A percentile compares a stretch with the other conserved stretches of the same genome.
These are phyloP conservation scores for Macrosoma leucophasiata DNA, from an alignment of 2,888 invertebrate species.

Conservation along the genomic window DNA sequence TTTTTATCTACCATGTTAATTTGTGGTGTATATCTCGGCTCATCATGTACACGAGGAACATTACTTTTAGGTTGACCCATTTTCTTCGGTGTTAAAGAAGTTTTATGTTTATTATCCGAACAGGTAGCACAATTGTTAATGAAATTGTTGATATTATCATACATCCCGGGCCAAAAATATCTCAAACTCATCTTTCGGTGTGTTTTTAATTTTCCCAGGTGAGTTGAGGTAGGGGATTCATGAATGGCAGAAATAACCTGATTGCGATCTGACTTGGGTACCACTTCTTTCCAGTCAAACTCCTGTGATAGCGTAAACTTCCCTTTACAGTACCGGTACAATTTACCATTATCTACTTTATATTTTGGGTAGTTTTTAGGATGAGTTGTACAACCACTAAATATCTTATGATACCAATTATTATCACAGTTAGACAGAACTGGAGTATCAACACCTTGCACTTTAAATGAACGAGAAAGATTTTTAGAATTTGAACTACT, in stretches of 20 bases:
- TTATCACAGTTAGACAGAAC: conserved; percentile 1
- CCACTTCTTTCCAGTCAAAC: not conserved
- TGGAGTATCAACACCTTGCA: not conserved
- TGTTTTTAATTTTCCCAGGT: conserved; percentile 6
- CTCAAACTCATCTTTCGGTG: not conserved
- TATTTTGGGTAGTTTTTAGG: not conserved
- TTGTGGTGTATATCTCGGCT: not conserved
- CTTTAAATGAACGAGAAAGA: conserved; percentile 4
- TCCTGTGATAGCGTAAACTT: not conserved
- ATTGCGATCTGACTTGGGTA: not conserved
- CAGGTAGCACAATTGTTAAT: not conserved
- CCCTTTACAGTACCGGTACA: not conserved
- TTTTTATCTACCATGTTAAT: not conserved
- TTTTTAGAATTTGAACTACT: too few species aligned
- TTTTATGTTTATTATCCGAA: not conserved
- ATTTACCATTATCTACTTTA: not conserved
- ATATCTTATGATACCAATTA: conserved; percentile 1
- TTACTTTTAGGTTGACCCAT: not conserved
- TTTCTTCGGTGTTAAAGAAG: not conserved
- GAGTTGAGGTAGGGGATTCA: conserved; percentile 1
- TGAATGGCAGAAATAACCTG: not conserved
- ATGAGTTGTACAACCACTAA: not conserved
- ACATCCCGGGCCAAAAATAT: conserved; percentile 3
- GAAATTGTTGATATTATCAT: conserved; percentile 5
- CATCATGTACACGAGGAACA: not conserved